A percentile compares a stretch with the other conserved stretches of the same genome.
phyloP scores from a whole-genome alignment of 2,113 vertebrate species.

The Periophthalmodon schlosseri region DNA sequence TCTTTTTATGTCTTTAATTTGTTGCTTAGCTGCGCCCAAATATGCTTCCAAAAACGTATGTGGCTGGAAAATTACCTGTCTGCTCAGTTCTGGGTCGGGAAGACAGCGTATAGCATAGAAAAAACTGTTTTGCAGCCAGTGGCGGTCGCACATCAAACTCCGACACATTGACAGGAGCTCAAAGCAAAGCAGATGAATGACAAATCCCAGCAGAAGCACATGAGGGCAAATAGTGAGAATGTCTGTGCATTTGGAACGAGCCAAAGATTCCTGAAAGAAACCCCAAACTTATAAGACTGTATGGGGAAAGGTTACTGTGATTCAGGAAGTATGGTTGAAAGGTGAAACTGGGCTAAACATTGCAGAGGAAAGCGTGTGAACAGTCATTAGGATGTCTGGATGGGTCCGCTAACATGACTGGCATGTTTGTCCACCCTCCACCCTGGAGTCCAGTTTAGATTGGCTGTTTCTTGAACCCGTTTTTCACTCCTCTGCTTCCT shows the following conservation, averaged over 20 bases:
- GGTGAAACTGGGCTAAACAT: background rate
- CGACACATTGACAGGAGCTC: constrained; percentile 43
- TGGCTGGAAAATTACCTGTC: constrained; percentile 42
- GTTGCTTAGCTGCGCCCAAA: constrained; percentile 28
- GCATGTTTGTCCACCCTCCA: constrained; percentile 21
- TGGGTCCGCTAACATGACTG: constrained; percentile 11
- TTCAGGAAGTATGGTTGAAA: background rate
- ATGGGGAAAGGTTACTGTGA: background rate
- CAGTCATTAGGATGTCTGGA: background rate
- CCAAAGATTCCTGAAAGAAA: background rate
- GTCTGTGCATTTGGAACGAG: constrained; percentile 37
- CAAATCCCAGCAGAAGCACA: constrained; percentile 29
- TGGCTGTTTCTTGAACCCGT: constrained; percentile 18
- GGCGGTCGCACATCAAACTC: constrained; percentile 19
- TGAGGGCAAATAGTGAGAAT: constrained; percentile 1
- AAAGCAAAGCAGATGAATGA: constrained; percentile 39
- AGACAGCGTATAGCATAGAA: background rate
- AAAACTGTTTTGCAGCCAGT: constrained; percentile 27
- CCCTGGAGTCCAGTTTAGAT: constrained; percentile 12
- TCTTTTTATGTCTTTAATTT: constrained; percentile 45
- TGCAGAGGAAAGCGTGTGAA: background rate
- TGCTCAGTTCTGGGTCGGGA: constrained; percentile 23
- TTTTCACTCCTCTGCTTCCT: constrained; percentile 40
- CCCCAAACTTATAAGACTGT: background rate
- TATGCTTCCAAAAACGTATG: constrained; percentile 28